Evolutionary conservation across 2,888 invertebrate genomes (phyloP), one percentile per base, ranked within the genome.

Genomic region (Pammene aurita): DNA sequence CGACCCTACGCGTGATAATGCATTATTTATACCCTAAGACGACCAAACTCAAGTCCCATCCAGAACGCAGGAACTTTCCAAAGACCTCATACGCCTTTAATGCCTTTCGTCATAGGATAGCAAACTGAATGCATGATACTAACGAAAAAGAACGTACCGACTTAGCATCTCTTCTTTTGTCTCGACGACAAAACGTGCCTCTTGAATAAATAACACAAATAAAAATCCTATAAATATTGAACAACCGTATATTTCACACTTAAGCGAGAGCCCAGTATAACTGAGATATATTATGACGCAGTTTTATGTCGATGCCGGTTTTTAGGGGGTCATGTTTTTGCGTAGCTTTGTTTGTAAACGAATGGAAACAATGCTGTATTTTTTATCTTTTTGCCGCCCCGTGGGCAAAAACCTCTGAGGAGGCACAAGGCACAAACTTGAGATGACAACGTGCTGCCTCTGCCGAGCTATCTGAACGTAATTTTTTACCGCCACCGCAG

Each of bases 21-120:
- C 89, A 92, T 92, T 92, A 92, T 92, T 90, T 92, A 92, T 92
- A 82, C 83, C 85, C 89, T 88, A 87, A 89, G 86, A 86, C 83
- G 86, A 86, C 89, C 85, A 86, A 90, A 91, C 89, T 10, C n/a
- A 18, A 18, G 13, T 41, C 41, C 34, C n/a, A n/a, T n/a, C 1
- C 18, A 52, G 13, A 62, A 62, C 62, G 62, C 50, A 18, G 16
- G n/a, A 62, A 62, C 13, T 62, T 41, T 18, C 7, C 41, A 62
- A 50, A 38, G 52, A 7, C 10, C 5, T 13, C 52, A 26, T 26
- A 52, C 10, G 50, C 18, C 9, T 5, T 62, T 62, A 50, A 38
- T 62, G 41, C 52, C 13, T 62, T 62, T 52, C 13, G 26, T n/a
- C 50, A 35, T 16, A 41, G 41, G 48, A n/a, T 1, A 52, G 50